These are phyloP conservation scores for Imbricaverruca yamaguchii DNA, from an alignment of 2,888 invertebrate species.

Conservation along the genomic window DNA sequence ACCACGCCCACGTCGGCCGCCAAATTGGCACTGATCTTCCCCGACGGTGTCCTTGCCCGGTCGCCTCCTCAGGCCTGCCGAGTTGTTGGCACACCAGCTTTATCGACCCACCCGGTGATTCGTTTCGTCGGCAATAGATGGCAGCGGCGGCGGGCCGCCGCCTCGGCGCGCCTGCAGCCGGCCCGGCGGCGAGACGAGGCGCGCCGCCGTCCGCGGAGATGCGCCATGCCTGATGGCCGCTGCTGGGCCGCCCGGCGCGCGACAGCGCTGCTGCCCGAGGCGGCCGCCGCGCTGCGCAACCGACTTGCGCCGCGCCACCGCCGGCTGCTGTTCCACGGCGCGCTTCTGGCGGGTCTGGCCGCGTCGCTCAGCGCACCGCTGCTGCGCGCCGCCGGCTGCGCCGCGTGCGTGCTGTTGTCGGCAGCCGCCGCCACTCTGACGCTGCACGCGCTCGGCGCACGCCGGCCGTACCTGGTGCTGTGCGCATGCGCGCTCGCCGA, in stretches of 20 bases:
- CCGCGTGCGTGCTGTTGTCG: background rate
- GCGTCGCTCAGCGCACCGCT: background rate
- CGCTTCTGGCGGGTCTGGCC: background rate
- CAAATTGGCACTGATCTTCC: background rate
- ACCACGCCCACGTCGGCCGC: background rate
- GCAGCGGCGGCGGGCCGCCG: background rate
- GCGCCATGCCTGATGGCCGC: slow-evolving; percentile 1
- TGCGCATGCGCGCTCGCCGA: slow-evolving; percentile 15
- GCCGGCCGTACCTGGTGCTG: background rate
- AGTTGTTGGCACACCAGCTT: background rate
- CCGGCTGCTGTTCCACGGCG: slow-evolving; percentile 4
- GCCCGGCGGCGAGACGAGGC: background rate
- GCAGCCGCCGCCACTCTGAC: background rate
- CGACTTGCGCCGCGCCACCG: background rate
- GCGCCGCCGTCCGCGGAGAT: background rate
- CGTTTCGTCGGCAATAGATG: slow-evolving; percentile 10
- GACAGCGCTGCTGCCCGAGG: background rate
- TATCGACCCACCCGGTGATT: slow-evolving; percentile 11
- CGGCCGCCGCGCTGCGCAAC: background rate
- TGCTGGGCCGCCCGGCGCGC: background rate
- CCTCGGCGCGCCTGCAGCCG: background rate
- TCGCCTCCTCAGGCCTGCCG: background rate
- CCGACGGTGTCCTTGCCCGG: background rate
- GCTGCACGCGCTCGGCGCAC: background rate
- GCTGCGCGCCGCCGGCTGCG: background rate